Conservation (phyloP, 37 sponge, comb jelly and placozoan genomes). For the Cliona cf. orientalis region DNA sequence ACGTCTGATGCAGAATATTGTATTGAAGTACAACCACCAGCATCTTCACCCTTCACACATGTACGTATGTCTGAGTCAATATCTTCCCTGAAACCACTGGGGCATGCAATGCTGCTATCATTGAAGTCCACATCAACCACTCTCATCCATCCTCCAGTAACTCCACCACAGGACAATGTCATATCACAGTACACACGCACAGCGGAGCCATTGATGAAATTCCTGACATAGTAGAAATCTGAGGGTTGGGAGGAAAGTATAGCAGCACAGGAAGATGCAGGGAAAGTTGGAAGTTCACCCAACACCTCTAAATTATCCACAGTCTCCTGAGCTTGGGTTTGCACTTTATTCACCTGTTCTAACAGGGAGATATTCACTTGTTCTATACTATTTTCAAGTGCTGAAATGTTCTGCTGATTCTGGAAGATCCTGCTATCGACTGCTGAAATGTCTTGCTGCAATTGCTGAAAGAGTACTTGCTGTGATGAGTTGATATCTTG, state of each 20-base stretch:
- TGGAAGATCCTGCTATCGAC: too few relatives aligned
- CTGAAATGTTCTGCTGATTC: too few relatives aligned
- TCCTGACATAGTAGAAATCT: conserved; percentile 4
- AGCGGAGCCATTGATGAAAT: conserved; percentile 25
- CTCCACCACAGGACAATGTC: conserved; percentile 19
- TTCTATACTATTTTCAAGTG: too few relatives aligned
- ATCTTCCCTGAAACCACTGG: neutral
- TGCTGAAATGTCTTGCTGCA: too few relatives aligned
- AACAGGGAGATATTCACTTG: too few relatives aligned
- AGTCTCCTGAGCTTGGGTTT: neutral
- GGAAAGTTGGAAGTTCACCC: neutral
- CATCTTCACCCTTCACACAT: neutral
- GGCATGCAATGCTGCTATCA: neutral
- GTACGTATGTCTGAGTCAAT: neutral
- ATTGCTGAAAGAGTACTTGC: too few relatives aligned
- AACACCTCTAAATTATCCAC: neutral
- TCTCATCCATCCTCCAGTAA: conserved; percentile 44
- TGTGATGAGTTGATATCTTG: too few relatives aligned
- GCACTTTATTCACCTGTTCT: neutral
- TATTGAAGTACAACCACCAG: conserved; percentile 41
- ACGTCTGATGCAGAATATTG: conserved; percentile 7
- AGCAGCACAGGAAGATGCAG: conserved; percentile 12
- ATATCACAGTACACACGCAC: conserved; percentile 30
- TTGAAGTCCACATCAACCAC: conserved; percentile 22
- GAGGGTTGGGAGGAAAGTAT: neutral